A percentile compares a stretch with the other conserved stretches of the same genome.
Conservation (phyloP, 2,888 invertebrate genomes). For the Cepaea hortensis region DNA sequence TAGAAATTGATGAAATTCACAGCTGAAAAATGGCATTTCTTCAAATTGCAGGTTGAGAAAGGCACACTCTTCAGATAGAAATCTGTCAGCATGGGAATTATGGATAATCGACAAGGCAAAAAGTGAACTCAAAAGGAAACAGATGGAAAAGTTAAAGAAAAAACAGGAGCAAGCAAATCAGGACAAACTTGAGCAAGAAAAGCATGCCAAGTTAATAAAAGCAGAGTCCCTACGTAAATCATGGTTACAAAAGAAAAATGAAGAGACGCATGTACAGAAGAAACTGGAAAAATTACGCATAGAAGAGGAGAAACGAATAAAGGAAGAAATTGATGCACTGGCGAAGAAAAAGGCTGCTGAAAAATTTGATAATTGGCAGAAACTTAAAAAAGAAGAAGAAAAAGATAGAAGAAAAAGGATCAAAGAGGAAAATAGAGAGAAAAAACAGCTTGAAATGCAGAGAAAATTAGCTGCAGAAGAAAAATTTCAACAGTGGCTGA, state of each 20-base stretch:
- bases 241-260: constrained; percentile 65
- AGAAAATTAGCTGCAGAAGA: constrained; percentile 62
- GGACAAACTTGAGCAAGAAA: constrained; percentile 61
- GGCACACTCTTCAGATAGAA: constrained; percentile 54
- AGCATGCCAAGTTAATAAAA: constrained; percentile 59
- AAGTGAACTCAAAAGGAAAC: constrained; percentile 58
- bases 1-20: neutral
- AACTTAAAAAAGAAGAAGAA: constrained; percentile 59
- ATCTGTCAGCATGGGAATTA: constrained; percentile 71
- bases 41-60: constrained; percentile 43
- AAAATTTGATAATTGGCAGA: constrained; percentile 57
- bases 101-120: constrained; percentile 72
- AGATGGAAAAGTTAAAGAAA: constrained; percentile 57
- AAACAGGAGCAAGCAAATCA: constrained; percentile 57
- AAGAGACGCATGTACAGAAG: constrained; percentile 53
- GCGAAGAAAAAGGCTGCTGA: constrained; percentile 55
- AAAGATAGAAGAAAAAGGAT: constrained; percentile 60
- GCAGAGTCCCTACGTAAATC: constrained; percentile 61
- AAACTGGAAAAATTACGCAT: constrained; percentile 53
- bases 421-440: constrained; percentile 56
- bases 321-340: constrained; percentile 52
- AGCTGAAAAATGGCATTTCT: too few species aligned
- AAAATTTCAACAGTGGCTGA: constrained; percentile 66
- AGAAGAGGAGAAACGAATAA: constrained; percentile 48
- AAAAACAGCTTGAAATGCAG: constrained; percentile 59